A percentile compares a stretch with the other conserved stretches of the same genome.
These are phyloP conservation scores for Steinernema carpocapsae DNA, from an alignment of 2,888 invertebrate genomes.

Conservation along the genomic window DNA sequence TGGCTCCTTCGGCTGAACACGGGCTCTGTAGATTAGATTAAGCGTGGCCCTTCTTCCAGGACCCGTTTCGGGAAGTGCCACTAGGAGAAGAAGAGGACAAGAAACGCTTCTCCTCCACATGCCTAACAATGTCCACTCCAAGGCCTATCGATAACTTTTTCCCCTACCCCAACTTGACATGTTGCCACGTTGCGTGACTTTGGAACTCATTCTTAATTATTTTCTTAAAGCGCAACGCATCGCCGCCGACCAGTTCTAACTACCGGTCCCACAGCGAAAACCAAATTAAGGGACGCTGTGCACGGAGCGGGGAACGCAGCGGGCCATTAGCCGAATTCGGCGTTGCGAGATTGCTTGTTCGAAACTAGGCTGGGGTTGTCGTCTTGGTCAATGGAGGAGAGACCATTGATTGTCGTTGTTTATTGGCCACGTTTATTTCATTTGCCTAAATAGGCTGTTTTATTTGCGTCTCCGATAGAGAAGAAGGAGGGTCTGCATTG, in stretches of 20 bases:
- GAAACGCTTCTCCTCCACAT: no score
- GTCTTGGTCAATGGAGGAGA: conserved; percentile 7
- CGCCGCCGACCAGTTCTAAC: not conserved
- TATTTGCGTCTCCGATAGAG: not conserved
- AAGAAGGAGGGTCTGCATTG: no score
- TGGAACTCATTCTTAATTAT: conserved; percentile 18
- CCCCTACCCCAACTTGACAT: not conserved
- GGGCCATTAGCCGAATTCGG: not conserved
- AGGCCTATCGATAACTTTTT: no score
- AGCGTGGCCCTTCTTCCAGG: no score
- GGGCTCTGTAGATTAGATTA: conserved; percentile 7
- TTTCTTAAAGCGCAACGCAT: not conserved
- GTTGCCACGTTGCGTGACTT: conserved; percentile 22
- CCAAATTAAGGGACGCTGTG: not conserved
- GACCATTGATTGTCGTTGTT: not conserved
- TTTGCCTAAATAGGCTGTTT: conserved; percentile 12
- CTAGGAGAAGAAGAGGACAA: no score
- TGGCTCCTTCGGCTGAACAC: not conserved
- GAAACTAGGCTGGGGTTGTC: not conserved
- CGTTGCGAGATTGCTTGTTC: conserved; percentile 12
- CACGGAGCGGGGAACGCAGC: not conserved
- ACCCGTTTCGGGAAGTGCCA: no score
- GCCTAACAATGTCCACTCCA: no score
- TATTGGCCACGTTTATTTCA: conserved; percentile 14
- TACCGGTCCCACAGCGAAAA: no score